Evolutionary conservation across 2,888 invertebrate species (phyloP), one percentile per base, ranked within the genome.

Genomic region (Scelioninae gen. 1): DNA sequence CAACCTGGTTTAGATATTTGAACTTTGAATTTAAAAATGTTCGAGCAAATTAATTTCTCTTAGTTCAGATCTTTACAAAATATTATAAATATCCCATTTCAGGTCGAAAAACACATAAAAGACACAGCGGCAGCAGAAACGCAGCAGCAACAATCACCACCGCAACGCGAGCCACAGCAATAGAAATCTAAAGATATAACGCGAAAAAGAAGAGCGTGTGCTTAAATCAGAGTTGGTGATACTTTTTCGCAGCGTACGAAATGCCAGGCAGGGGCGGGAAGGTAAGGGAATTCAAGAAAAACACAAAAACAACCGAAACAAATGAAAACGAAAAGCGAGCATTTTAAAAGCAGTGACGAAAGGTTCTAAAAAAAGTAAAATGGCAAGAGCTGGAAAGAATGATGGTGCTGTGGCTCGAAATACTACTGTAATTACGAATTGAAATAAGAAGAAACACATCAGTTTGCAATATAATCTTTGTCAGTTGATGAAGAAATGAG

Each of bases 61-160:
- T 23, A 1, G 23, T 23, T 23, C 2, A 4, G 4, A 23, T 23
- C 23, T 23, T 2, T 23, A 23, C 23, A 23, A 23, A 23, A 23
- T 23, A 2, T 23, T 23, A 4, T 23, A 23, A 23, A 23, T 23
- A 23, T 23, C 23, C 23, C 1, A 62, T 71, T 75, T 6, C 65
- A 92, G 92, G 92, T 92, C 38, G 92, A 92, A 84, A 92, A 92
- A 88, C 91, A 92, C 71, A 90, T 91, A 86, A 91, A 91, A 87
- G 92, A 92, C 72, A 89, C 89, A 81, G 88, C 89, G 11, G 88
- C 88, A 10, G 88, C 86, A 65, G 90, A 88, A 75, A 88, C 88
- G 68, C 91, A 89, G 83, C 90, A 90, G 56, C 89, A 87, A 77
- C 86, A 86, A 56, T 85, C 86, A 66, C 74, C 84, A 65, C 83